Evolutionary conservation across 2,797 vertebrate genomes (phyloP).

Genomic region (Sebastes matsubarae): DNA sequence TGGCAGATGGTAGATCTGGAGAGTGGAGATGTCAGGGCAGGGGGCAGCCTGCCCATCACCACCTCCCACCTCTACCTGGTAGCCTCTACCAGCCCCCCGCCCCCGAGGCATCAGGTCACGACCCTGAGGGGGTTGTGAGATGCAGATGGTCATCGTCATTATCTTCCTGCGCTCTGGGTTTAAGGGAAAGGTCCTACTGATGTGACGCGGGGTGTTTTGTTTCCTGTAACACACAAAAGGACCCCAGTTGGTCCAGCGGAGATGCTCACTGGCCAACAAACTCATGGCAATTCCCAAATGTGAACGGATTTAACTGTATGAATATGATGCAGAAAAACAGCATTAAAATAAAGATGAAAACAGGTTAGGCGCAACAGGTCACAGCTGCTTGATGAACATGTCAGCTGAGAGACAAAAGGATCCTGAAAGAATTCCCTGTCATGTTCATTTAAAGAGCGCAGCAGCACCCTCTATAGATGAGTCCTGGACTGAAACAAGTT

Average conservation of each 20-base stretch:
- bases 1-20: slow-evolving; percentile 84
- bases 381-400: neutral
- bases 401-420: slow-evolving; percentile 31
- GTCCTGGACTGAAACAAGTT: neutral
- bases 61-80: slow-evolving; percentile 83
- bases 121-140: slow-evolving; percentile 66
- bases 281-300: neutral
- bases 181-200: slow-evolving; percentile 1
- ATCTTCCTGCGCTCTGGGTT: slow-evolving; percentile 9
- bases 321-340: neutral
- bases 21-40: slow-evolving; percentile 65
- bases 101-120: slow-evolving; percentile 65
- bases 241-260: neutral
- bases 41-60: slow-evolving; percentile 61
- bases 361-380: neutral
- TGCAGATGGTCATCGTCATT: slow-evolving; percentile 67
- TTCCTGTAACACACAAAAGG: slow-evolving; percentile 3
- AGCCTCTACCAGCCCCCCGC: slow-evolving; percentile 17
- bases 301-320: neutral
- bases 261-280: neutral
- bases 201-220: neutral
- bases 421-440: neutral
- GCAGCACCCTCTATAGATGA: slow-evolving; percentile 69
- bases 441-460: slow-evolving; percentile 39
- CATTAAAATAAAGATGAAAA: neutral